Percentiles rank a stretch among this genome's conserved stretches.
Evolutionary conservation across 2,113 vertebrate genomes (phyloP).

Genomic region (Nesogale talazaci): DNA sequence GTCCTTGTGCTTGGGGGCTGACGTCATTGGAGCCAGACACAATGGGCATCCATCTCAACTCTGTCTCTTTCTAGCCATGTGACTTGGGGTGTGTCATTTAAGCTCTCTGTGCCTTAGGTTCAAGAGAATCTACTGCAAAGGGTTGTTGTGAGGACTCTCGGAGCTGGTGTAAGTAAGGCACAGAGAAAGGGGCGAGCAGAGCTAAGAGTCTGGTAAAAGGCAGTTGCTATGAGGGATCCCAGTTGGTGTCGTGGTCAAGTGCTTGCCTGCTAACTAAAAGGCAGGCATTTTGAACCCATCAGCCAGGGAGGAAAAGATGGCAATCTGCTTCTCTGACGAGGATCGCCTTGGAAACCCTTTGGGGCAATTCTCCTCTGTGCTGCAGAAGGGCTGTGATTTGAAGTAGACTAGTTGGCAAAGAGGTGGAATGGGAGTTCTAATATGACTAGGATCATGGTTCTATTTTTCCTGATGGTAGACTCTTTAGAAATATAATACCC

Average conservation of each 20-base stretch:
- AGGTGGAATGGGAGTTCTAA: not conserved
- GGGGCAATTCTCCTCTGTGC: not conserved
- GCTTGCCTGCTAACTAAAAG: not conserved
- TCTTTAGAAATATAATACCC: not conserved
- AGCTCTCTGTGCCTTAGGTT: not conserved
- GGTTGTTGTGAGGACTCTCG: not conserved
- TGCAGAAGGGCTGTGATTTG: not conserved
- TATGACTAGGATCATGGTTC: not conserved
- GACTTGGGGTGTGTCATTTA: not conserved
- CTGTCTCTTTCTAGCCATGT: not conserved
- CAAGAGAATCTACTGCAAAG: not conserved
- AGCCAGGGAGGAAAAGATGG: not conserved
- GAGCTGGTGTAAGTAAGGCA: not conserved
- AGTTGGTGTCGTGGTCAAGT: no score
- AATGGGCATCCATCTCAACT: not conserved
- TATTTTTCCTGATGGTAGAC: not conserved
- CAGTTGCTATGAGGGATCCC: not conserved
- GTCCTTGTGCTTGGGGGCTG: not conserved
- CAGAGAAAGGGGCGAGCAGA: not conserved
- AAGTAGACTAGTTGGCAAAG: not conserved
- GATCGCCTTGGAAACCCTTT: not conserved
- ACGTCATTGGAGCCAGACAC: not conserved
- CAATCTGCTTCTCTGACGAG: not conserved
- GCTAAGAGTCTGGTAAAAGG: not conserved
- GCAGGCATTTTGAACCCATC: not conserved